Evolutionary conservation across 2,797 vertebrate species (phyloP), one percentile per base, ranked within the genome.

Genomic region (Poeciliopsis turneri): DNA sequence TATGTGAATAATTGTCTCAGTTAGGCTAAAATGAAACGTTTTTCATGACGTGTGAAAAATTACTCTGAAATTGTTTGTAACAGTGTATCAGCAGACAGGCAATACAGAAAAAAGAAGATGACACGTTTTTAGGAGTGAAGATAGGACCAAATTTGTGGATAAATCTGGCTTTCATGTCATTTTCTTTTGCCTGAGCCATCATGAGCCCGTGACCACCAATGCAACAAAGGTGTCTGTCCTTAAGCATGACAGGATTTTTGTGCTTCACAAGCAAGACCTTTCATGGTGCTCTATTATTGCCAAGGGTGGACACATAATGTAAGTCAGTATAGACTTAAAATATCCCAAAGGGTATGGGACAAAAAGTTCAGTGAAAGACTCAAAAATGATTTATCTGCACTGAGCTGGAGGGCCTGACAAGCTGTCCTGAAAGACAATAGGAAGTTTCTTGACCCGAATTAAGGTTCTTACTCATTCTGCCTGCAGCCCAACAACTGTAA

Each of bases 21-120:
- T 64, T 71, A 57, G 66, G 80, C n/a, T 76, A 49, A 80, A 80
- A 78, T 85, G 33, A 77, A 72, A 51, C 64, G 12, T 41, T 77
- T 81, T 71, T 71, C 13, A 45, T 49, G 59, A n/a, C 36, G 70
- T 70, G 69, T 73, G 79, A 66, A 69, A 71, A 77, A 85, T 68
- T 33, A 28, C 57, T 71, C 33, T 13, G 12, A 46, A 45, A 30
- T 75, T 57, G 71, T 72, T 28, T 23, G 47, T 47, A n/a, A 49
- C 73, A 5, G 61, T 76, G 20, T 68, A 10, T 39, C 68, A n/a
- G 30, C 23, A 41, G 53, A 82, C 72, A 59, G 72, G 12, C 10
- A 13, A 68, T 25, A 23, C 39, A 41, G 23, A 51, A 18, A 28
- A 45, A 46, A 55, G 75, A 78, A 3, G 64, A 12, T 18, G 15